Evolutionary conservation across 2,113 vertebrate genomes (phyloP).

Genomic region (Python bivittatus): DNA sequence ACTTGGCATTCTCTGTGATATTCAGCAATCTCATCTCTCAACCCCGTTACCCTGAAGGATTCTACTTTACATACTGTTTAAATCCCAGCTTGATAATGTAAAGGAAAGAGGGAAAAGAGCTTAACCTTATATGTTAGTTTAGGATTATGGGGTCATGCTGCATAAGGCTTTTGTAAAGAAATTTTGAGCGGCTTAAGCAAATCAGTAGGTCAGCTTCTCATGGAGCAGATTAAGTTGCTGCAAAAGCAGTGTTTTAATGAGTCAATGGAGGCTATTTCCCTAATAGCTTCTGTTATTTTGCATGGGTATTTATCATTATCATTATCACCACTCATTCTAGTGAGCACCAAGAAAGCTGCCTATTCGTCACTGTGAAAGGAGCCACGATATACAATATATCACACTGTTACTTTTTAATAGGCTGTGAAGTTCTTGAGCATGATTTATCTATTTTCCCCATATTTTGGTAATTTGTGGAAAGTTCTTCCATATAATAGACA

Average conservation of each 20-base stretch:
- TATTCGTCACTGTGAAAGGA: slow-evolving; percentile 73
- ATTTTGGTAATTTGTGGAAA: slow-evolving; percentile 44
- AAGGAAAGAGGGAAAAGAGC: background rate
- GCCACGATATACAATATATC: slow-evolving; percentile 57
- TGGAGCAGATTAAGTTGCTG: slow-evolving; percentile 43
- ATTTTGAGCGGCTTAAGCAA: slow-evolving; percentile 35
- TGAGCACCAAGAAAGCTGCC: slow-evolving; percentile 56
- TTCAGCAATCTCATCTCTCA: background rate
- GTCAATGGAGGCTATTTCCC: slow-evolving; percentile 54
- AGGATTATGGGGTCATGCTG: background rate
- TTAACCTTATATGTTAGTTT: background rate
- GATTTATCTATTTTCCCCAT: slow-evolving; percentile 20
- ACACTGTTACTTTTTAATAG: slow-evolving; percentile 61
- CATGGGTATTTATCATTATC: slow-evolving; percentile 69
- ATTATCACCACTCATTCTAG: slow-evolving; percentile 61
- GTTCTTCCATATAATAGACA: slow-evolving; percentile 26
- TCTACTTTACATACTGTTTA: background rate
- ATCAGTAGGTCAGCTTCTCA: slow-evolving; percentile 51
- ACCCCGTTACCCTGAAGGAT: background rate
- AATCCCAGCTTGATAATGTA: background rate
- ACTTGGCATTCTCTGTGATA: background rate
- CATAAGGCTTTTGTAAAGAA: background rate
- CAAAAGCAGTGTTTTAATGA: slow-evolving; percentile 55
- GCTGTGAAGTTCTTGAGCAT: slow-evolving; percentile 47
- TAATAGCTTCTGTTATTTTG: slow-evolving; percentile 49